Conservation (phyloP, 2,113 vertebrate genomes). For the Percopsis transmontana region DNA sequence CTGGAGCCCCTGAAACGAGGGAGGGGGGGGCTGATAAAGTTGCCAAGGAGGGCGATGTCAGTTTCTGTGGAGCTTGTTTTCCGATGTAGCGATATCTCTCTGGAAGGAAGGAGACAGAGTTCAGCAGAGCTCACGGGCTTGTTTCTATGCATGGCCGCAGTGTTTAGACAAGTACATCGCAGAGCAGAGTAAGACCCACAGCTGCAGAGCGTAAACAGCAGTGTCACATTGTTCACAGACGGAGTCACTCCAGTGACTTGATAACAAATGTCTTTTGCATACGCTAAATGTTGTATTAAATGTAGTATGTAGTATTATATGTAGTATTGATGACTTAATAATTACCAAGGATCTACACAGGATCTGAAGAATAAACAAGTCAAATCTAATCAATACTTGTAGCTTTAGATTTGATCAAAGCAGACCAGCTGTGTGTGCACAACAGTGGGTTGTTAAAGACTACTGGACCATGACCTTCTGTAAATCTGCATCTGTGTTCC, state of each 20-base stretch:
- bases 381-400: no score
- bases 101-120: constrained; percentile 40
- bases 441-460: constrained; percentile 43
- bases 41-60: constrained; percentile 7
- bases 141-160: neutral
- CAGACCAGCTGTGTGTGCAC: constrained; percentile 26
- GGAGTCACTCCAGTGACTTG: neutral
- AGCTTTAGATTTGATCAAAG: constrained; percentile 38
- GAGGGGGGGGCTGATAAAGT: constrained; percentile 21
- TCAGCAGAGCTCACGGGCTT: constrained; percentile 11
- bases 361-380: no score
- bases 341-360: no score
- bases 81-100: constrained; percentile 33
- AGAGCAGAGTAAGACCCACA: constrained; percentile 1
- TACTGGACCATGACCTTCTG: no score
- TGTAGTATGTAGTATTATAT: no score
- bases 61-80: constrained; percentile 28
- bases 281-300: no score
- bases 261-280: constrained; percentile 6
- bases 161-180: neutral
- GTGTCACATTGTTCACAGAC: constrained; percentile 9
- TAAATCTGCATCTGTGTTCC: constrained; percentile 41
- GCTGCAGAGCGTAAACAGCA: constrained; percentile 1
- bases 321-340: no score
- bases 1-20: constrained; percentile 41